Percentiles rank a stretch among this genome's conserved stretches.
phyloP scores from a whole-genome alignment of 2,113 vertebrate genomes.

The Thunnus thynnus region DNA sequence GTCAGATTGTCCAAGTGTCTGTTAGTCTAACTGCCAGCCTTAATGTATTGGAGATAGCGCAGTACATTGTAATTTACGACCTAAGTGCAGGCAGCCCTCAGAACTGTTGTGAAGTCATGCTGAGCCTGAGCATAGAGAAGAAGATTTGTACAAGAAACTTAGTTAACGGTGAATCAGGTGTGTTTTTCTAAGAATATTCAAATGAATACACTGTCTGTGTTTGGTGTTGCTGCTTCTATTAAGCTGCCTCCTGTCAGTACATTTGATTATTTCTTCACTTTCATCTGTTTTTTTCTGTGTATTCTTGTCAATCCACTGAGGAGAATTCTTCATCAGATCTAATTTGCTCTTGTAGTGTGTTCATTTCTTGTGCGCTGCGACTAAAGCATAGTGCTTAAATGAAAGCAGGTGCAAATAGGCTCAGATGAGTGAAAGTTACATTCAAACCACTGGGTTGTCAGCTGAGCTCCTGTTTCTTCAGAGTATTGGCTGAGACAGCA shows the following conservation, averaged over 20 bases:
- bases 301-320: background rate
- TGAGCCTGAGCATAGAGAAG: background rate
- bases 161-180: slow-evolving; percentile 8
- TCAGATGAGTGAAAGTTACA: slow-evolving; percentile 20
- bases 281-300: background rate
- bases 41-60: background rate
- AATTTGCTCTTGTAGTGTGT: background rate
- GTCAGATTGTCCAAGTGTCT: slow-evolving; percentile 22
- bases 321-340: background rate
- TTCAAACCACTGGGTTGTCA: slow-evolving; percentile 39
- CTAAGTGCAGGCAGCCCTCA: background rate
- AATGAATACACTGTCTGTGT: background rate
- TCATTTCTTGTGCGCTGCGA: background rate
- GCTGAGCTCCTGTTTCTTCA: slow-evolving; percentile 10
- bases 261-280: background rate
- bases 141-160: background rate
- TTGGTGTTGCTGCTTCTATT: background rate
- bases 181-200: slow-evolving; percentile 6
- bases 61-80: slow-evolving; percentile 18
- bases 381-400: background rate
- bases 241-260: background rate
- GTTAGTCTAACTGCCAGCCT: slow-evolving; percentile 3
- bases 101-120: background rate
- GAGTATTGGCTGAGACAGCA: slow-evolving; percentile 17
- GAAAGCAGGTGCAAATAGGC: slow-evolving; percentile 31